Evolutionary conservation across 2,113 vertebrate genomes (phyloP), one percentile per base, ranked within the genome.

Genomic region (Pterocles burchelli): DNA sequence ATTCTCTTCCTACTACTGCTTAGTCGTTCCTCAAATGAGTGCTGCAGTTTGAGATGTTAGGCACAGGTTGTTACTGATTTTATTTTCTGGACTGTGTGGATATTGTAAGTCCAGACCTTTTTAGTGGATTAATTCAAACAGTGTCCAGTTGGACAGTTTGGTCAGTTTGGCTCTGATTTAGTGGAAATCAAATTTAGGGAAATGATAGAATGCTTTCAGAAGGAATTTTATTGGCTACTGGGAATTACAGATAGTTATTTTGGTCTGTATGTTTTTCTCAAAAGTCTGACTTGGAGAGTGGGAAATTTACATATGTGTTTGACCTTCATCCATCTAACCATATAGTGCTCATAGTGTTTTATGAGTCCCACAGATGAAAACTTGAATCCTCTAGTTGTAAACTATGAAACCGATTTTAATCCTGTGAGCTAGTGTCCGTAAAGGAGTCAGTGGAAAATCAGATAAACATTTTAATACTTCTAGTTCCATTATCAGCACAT

Each of bases 141-240:
- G 12, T 62, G 34, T 88, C 94, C 80, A 34, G 24, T 63, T 86
- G 51, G 31, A 86, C 55, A 76, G 45, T 90, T 83, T 91, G 83
- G 71, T 83, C 59, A 61, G 33, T 89, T 95, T 83, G 89, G 43
- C 91, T 80, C 26, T 73, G 75, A 79, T 85, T 68, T 88, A 90
- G 46, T 76, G 70, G 46, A 93, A 92, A 62, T 74, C 33, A 72
- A 83, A 90, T 73, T 83, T 74, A 92, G 79, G 51, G 80, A 94
- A 90, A 77, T 71, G n/a, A 51, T 66, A 38, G 66, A 89, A 31
- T 91, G 46, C 61, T 93, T 89, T 79, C 67, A 88, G 58, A 91
- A 89, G 52, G 72, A 52, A 88, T 85, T 78, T 18, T 61, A 6
- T 76, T 93, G 25, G 41, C 55, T 82, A 71, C 45, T 89, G 57